Base-by-base conservation (phyloP, 35 echinoderm and acorn worm genomes). In the Ophiothrix spiculata region DNA sequence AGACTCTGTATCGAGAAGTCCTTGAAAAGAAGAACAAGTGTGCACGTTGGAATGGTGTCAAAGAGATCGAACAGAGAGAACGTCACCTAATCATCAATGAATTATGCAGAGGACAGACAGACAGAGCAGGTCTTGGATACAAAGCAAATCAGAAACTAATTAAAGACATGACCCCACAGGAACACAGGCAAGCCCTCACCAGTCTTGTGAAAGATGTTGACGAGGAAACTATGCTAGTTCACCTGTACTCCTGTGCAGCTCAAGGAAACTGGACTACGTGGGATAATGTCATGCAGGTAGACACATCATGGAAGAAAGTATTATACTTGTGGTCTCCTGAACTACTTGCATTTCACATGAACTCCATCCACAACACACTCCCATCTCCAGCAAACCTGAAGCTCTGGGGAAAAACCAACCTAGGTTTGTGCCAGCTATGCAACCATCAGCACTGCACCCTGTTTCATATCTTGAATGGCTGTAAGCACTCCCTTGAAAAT, bases 51-150 rank as follows among this genome's bases (percentile, higher is more conserved):
- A 78, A 78, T 37, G 76, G 76, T 36, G 76, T 78, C 34, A 78
- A 36, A 78, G 76, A 78, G 31, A 37, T 31, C 32, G 76, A 39
- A 78, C 76, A 78, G 76, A 78, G 36, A 78, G 76, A 39, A 36
- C 76, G 76, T 31, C 36, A 78, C 76, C 36, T 33, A 37, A 75
- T 75, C 74, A 28, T 75, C 25, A 75, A 75, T 75, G 6, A 78
- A 35, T 34, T 78, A 34, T 37, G 76, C 38, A 36, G 76, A 11
- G 32, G 76, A 37, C 76, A 78, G 76, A 37, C 76, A 78, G 76
- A 33, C 74, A 31, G 74, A 75, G 42, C 19, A 10, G 42, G 42
- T 10, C 42, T 49, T 6, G 6, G 42, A 49, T 49, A 49, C 42
- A n/a, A n/a, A n/a, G n/a, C n/a, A n/a, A n/a, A n/a, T n/a, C n/a